phyloP scores from a whole-genome alignment of 2,888 invertebrate species.

The Drosophila pullipes region DNA sequence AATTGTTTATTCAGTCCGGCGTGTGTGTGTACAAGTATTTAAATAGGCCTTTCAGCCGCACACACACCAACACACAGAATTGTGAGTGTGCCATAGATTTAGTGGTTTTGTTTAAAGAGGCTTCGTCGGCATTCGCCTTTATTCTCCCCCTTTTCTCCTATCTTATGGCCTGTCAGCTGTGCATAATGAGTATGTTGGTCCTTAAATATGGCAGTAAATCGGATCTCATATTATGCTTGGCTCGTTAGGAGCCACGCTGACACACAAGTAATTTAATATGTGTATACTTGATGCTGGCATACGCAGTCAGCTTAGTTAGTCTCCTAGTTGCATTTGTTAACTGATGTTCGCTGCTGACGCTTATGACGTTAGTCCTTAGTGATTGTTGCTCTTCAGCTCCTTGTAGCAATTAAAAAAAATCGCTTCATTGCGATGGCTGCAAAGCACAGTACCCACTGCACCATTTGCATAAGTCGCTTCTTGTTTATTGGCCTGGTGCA shows the following conservation, averaged over 20 bases:
- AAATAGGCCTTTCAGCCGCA: slow-evolving; percentile 50
- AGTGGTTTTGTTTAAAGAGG: slow-evolving; percentile 62
- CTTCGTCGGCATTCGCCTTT: slow-evolving; percentile 22
- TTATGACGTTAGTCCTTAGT: slow-evolving; percentile 51
- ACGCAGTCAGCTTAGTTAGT: slow-evolving; percentile 12
- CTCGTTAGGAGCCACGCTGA: slow-evolving; percentile 55
- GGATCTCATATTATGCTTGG: slow-evolving; percentile 50
- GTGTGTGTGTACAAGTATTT: slow-evolving; percentile 38
- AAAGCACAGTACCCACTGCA: slow-evolving; percentile 6
- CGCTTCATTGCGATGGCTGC: slow-evolving; percentile 18
- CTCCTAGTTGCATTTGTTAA: slow-evolving; percentile 4
- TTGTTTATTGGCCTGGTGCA: slow-evolving; percentile 62
- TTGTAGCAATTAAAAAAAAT: slow-evolving; percentile 68
- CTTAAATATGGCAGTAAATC: slow-evolving; percentile 42
- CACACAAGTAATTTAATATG: slow-evolving; percentile 72
- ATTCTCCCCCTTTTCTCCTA: slow-evolving; percentile 12
- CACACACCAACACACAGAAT: slow-evolving; percentile 1
- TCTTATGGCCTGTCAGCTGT: slow-evolving; percentile 13
- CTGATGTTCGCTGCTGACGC: not conserved
- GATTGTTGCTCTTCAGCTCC: slow-evolving; percentile 28
- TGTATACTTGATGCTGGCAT: slow-evolving; percentile 34
- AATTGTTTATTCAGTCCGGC: slow-evolving; percentile 68
- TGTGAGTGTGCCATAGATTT: slow-evolving; percentile 35
- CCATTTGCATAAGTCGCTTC: slow-evolving; percentile 55
- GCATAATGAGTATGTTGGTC: slow-evolving; percentile 14